phyloP scores from a whole-genome alignment of 2,888 invertebrate species.

The Hanleya hanleyi region DNA sequence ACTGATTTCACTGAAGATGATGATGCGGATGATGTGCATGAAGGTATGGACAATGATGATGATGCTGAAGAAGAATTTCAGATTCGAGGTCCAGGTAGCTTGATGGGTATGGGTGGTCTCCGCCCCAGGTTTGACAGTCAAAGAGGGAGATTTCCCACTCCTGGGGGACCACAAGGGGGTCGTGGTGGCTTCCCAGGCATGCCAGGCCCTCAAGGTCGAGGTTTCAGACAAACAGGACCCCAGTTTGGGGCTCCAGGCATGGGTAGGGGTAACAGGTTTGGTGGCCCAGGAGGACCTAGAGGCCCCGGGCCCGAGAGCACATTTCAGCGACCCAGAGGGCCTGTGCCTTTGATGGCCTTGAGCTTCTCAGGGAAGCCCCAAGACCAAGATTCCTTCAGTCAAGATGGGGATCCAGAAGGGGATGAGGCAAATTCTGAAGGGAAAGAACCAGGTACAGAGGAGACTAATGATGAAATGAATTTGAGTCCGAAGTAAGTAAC shows the following conservation, averaged over 20 bases:
- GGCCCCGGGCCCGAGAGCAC: background rate
- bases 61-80: background rate
- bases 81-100: background rate
- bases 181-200: too few relatives aligned
- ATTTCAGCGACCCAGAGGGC: constrained; percentile 8
- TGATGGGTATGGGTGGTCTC: background rate
- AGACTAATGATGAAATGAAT: constrained; percentile 21
- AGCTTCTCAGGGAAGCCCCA: background rate
- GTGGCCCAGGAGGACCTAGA: constrained; percentile 19
- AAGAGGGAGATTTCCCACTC: background rate
- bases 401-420: constrained; percentile 20
- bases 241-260: too few relatives aligned
- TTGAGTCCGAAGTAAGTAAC: too few relatives aligned
- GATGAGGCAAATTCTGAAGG: constrained; percentile 10
- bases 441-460: background rate
- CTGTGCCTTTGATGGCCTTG: constrained; percentile 30
- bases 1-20: background rate
- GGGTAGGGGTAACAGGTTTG: constrained; percentile 10
- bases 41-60: background rate
- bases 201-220: background rate
- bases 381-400: constrained; percentile 16
- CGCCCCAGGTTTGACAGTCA: background rate
- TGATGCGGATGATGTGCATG: background rate
- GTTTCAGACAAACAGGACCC: background rate
- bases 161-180: too few relatives aligned